Percentiles rank a stretch among this genome's conserved stretches.
These are phyloP conservation scores for Calliphora vomitoria DNA, from an alignment of 2,888 invertebrate genomes.

Conservation along the genomic window DNA sequence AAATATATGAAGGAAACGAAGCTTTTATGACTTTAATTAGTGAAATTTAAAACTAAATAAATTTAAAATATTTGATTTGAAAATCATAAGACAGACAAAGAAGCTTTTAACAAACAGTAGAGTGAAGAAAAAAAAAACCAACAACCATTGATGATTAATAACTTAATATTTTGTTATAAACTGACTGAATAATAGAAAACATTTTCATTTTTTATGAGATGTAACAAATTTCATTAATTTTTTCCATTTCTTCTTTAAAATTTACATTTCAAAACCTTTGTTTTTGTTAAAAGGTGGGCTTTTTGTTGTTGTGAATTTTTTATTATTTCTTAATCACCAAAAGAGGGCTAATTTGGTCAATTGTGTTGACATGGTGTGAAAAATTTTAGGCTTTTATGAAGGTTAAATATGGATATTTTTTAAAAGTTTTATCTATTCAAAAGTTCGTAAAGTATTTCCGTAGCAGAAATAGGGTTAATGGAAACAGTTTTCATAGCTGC, in stretches of 20 bases:
- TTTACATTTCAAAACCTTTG: slow-evolving; percentile 41
- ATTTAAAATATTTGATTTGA: slow-evolving; percentile 46
- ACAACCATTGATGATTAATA: slow-evolving; percentile 65
- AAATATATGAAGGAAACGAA: slow-evolving; percentile 54
- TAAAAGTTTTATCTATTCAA: not conserved
- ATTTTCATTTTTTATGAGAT: slow-evolving; percentile 49
- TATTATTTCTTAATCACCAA: slow-evolving; percentile 17
- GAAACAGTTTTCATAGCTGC: not conserved
- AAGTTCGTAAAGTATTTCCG: not conserved
- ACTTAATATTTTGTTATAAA: slow-evolving; percentile 53
- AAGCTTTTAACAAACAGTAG: not conserved
- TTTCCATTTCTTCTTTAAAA: slow-evolving; percentile 16
- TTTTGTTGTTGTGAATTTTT: slow-evolving; percentile 3
- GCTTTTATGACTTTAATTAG: slow-evolving; percentile 66
- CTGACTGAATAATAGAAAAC: slow-evolving; percentile 42
- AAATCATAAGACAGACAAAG: slow-evolving; percentile 18
- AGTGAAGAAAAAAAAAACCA: slow-evolving; percentile 6
- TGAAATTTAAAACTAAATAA: slow-evolving; percentile 64
- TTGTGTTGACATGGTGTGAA: slow-evolving; percentile 69
- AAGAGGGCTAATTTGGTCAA: slow-evolving; percentile 56
- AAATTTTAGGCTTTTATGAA: slow-evolving; percentile 55
- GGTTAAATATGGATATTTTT: slow-evolving; percentile 35
- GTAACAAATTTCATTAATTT: slow-evolving; percentile 42
- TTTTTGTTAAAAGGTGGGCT: slow-evolving; percentile 1
- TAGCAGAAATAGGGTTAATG: not conserved